A percentile compares a stretch with the other conserved stretches of the same genome.
Evolutionary conservation across 2,888 invertebrate genomes (phyloP).

Genomic region (Epiblema foenella): DNA sequence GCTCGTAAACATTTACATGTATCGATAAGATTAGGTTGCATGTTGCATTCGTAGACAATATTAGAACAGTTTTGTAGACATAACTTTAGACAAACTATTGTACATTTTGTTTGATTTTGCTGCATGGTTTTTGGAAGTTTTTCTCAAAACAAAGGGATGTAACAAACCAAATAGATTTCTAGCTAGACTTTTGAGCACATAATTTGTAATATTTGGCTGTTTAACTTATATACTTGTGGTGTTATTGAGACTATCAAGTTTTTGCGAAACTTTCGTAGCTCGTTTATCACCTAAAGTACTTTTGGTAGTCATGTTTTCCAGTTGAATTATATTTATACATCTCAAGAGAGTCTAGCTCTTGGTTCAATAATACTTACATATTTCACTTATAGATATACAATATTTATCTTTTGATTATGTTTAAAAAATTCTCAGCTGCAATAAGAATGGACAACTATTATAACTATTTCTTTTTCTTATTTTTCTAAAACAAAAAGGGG

Average conservation of each 20-base stretch:
- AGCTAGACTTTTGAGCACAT: not conserved
- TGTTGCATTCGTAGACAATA: slow-evolving; percentile 48
- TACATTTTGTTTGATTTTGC: slow-evolving; percentile 5
- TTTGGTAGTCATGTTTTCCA: slow-evolving; percentile 9
- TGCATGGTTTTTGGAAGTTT: slow-evolving; percentile 26
- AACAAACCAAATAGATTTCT: not conserved
- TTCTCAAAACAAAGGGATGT: not conserved
- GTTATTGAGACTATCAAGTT: not conserved
- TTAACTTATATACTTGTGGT: too few relatives aligned
- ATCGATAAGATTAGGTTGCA: slow-evolving; percentile 63
- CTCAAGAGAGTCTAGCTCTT: slow-evolving; percentile 17
- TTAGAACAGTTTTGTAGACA: slow-evolving; percentile 22
- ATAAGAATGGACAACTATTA: too few relatives aligned
- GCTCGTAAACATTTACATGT: slow-evolving; percentile 70
- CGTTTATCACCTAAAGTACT: slow-evolving; percentile 19
- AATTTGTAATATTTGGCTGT: too few relatives aligned
- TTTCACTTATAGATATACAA: too few relatives aligned
- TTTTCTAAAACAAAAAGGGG: not conserved
- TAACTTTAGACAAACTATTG: slow-evolving; percentile 1
- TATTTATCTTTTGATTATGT: too few relatives aligned
- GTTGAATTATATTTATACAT: slow-evolving; percentile 16
- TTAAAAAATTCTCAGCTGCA: too few relatives aligned
- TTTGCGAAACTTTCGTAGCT: slow-evolving; percentile 9
- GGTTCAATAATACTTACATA: slow-evolving; percentile 6
- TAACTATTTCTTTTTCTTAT: too few relatives aligned